These are phyloP conservation scores for Physeter macrocephalus DNA, from an alignment of 2,113 vertebrate genomes.

Conservation along the genomic window DNA sequence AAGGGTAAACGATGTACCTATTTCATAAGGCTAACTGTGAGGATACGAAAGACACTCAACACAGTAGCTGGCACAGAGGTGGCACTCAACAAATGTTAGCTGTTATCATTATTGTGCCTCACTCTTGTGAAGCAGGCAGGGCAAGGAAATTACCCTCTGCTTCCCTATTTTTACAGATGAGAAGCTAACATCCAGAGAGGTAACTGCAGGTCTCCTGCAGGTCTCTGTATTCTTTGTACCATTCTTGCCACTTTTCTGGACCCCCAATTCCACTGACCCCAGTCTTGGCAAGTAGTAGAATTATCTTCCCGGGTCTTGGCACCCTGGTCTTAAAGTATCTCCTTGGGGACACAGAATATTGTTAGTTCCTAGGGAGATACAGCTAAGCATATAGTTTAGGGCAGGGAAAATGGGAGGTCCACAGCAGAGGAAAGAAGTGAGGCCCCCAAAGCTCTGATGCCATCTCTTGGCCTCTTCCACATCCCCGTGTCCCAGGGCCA, in stretches of 20 bases:
- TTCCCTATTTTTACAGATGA: not conserved
- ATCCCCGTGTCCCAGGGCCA: not conserved
- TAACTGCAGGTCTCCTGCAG: not conserved
- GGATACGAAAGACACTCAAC: not conserved
- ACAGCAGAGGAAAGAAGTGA: not conserved
- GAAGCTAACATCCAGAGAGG: not conserved
- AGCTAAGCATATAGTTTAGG: constrained; percentile 39
- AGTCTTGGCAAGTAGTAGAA: not conserved
- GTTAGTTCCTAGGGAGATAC: constrained; percentile 5
- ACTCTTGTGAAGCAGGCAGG: not conserved
- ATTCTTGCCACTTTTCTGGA: not conserved
- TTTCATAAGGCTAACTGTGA: not conserved
- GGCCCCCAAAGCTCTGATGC: not conserved
- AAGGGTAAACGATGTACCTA: not conserved
- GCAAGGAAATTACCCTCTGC: not conserved
- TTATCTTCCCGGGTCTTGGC: constrained; percentile 6
- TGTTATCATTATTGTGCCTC: not conserved
- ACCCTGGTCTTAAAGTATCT: not conserved
- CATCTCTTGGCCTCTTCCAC: not conserved
- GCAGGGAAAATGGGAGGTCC: constrained; percentile 27
- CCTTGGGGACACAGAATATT: not conserved
- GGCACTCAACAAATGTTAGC: not conserved
- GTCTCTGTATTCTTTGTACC: not conserved
- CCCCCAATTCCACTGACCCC: not conserved
- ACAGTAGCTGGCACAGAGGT: not conserved